A percentile compares a stretch with the other conserved stretches of the same genome.
Conservation (phyloP, 1,140 invertebrate genomes). For the Pomacea maculata region DNA sequence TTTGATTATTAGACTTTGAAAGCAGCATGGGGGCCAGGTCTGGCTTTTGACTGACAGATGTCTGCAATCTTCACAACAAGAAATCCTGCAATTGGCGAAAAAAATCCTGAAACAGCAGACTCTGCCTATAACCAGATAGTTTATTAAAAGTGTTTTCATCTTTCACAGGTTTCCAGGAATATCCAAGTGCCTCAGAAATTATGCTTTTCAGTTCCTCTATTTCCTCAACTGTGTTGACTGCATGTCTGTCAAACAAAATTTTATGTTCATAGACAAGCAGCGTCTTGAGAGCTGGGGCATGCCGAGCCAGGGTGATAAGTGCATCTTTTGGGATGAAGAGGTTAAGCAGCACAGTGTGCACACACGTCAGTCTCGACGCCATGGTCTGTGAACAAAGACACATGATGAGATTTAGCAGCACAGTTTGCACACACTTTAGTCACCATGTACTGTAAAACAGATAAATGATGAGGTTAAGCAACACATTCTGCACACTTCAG, state of each 20-base stretch:
- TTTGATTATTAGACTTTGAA: too few species aligned
- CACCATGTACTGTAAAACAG: conserved; percentile 1
- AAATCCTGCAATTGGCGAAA: conserved; percentile 11
- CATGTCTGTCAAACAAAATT: conserved; percentile 14
- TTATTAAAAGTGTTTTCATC: neutral
- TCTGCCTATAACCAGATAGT: neutral
- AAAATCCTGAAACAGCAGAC: conserved; percentile 13
- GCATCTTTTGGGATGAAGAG: conserved; percentile 11
- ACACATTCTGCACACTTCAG: too few species aligned
- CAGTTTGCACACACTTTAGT: neutral
- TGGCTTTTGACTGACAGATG: too few species aligned
- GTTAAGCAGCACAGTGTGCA: conserved; percentile 8
- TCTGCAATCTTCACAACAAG: neutral
- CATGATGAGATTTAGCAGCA: neutral
- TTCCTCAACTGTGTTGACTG: neutral
- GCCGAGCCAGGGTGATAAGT: neutral
- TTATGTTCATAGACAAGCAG: conserved; percentile 17
- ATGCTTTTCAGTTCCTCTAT: neutral
- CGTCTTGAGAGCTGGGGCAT: neutral
- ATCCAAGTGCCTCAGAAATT: conserved; percentile 3
- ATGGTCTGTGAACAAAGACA: neutral
- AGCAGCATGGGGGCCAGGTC: too few species aligned
- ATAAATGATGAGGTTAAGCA: too few species aligned
- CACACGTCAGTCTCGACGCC: neutral
- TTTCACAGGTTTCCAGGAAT: conserved; percentile 3